Conservation (phyloP, 1,140 invertebrate genomes). For the Caenorhabditis latens region DNA sequence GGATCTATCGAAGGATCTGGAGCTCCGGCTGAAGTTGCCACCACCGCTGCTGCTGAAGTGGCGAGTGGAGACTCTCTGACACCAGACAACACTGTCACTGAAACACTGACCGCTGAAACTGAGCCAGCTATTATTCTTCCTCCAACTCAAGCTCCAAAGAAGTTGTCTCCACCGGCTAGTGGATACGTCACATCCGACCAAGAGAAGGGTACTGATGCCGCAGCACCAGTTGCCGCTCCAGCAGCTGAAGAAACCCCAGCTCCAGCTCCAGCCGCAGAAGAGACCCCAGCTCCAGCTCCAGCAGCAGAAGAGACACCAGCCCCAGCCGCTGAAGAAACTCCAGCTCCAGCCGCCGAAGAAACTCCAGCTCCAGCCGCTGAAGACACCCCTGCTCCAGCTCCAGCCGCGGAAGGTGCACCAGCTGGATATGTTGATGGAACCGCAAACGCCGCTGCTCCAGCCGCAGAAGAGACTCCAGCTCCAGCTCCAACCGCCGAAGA, state of each 20-base stretch:
- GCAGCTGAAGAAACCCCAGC: background rate
- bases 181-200: slow-evolving; percentile 38
- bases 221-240: background rate
- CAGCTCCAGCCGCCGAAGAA: slow-evolving; percentile 3
- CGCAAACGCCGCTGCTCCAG: slow-evolving; percentile 41
- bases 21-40: slow-evolving; percentile 8
- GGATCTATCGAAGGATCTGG: slow-evolving; percentile 31
- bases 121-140: slow-evolving; percentile 43
- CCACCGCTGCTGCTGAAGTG: background rate
- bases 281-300: slow-evolving; percentile 14
- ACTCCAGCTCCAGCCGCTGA: background rate
- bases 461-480: background rate
- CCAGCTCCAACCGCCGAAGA: slow-evolving; percentile 1
- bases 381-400: background rate
- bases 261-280: slow-evolving; percentile 8
- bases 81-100: slow-evolving; percentile 13
- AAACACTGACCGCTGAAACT: slow-evolving; percentile 41
- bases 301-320: slow-evolving; percentile 12
- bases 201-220: background rate
- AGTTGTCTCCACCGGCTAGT: slow-evolving; percentile 21
- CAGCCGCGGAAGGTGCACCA: slow-evolving; percentile 27
- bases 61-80: background rate
- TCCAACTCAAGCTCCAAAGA: slow-evolving; percentile 11
- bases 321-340: slow-evolving; percentile 4
- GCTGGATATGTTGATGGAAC: slow-evolving; percentile 58